Conservation (phyloP, 2,888 invertebrate genomes). For the Loripinus fragilis region DNA sequence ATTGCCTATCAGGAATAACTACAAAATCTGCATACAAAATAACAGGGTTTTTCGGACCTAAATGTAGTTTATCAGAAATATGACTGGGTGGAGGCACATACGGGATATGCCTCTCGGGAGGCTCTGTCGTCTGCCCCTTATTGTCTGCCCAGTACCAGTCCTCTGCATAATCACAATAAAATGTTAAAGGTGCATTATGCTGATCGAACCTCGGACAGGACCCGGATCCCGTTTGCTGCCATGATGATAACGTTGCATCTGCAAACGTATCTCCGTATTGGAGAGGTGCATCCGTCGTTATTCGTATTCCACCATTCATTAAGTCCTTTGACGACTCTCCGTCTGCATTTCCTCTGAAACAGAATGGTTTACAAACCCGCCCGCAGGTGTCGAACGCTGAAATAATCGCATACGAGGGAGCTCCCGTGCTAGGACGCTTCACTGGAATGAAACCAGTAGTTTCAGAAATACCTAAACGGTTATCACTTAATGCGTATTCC, state of each 20-base stretch:
- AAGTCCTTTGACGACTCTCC: neutral
- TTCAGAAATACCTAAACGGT: slow-evolving; percentile 41
- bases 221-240: slow-evolving; percentile 18
- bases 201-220: slow-evolving; percentile 32
- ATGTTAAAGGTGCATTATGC: slow-evolving; percentile 37
- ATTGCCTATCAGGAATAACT: too few species aligned
- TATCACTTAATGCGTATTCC: slow-evolving; percentile 47
- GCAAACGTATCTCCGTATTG: slow-evolving; percentile 40
- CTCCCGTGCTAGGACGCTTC: slow-evolving; percentile 13
- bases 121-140: neutral
- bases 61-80: too few species aligned
- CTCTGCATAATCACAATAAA: slow-evolving; percentile 48
- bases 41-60: too few species aligned
- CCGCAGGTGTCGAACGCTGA: slow-evolving; percentile 55
- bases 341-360: neutral
- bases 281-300: slow-evolving; percentile 24
- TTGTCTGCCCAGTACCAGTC: slow-evolving; percentile 40
- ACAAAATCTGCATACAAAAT: too few species aligned
- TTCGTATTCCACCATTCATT: slow-evolving; percentile 42
- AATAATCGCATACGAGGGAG: slow-evolving; percentile 35
- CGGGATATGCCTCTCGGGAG: neutral
- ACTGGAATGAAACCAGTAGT: slow-evolving; percentile 35
- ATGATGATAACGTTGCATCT: slow-evolving; percentile 38
- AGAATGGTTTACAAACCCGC: slow-evolving; percentile 46
- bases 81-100: too few species aligned